Evolutionary conservation across 2,888 invertebrate species (phyloP).

Genomic region (Anarsia innoxiella): DNA sequence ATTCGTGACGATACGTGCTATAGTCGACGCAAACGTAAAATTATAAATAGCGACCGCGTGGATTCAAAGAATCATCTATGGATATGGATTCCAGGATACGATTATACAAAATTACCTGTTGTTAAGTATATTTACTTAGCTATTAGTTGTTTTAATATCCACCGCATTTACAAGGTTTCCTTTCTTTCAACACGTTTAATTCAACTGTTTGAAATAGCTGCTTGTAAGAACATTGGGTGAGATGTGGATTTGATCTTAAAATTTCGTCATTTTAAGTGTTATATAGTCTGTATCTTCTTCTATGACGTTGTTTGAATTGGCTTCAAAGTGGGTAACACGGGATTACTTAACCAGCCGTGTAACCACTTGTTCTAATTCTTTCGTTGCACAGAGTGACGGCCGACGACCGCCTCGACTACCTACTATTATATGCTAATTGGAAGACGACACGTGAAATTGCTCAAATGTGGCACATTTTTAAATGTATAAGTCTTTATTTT

Average conservation of each 20-base stretch:
- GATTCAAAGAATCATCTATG: conserved; percentile 3
- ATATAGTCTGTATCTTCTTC: conserved; percentile 4
- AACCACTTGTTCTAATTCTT: conserved; percentile 49
- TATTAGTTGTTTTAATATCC: no score
- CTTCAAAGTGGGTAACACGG: conserved; percentile 23
- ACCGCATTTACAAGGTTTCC: no score
- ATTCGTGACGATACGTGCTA: conserved; percentile 21
- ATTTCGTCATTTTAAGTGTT: background rate
- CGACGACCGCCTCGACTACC: conserved; percentile 22
- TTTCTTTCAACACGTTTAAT: no score
- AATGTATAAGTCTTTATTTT: conserved; percentile 17
- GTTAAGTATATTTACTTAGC: no score
- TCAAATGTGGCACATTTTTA: conserved; percentile 28
- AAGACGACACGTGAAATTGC: conserved; percentile 49
- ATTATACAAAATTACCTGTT: no score
- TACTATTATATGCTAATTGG: conserved; percentile 59
- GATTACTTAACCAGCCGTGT: conserved; percentile 49
- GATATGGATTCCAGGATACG: conserved; percentile 20
- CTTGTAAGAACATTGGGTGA: no score
- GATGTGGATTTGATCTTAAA: background rate
- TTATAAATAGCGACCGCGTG: no score
- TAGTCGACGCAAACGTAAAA: conserved; percentile 11
- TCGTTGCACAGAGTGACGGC: conserved; percentile 41
- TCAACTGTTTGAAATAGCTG: no score
- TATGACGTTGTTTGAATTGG: conserved; percentile 18